Base-by-base conservation (phyloP, 2,113 vertebrate genomes). In the Mormyrus lacerda region DNA sequence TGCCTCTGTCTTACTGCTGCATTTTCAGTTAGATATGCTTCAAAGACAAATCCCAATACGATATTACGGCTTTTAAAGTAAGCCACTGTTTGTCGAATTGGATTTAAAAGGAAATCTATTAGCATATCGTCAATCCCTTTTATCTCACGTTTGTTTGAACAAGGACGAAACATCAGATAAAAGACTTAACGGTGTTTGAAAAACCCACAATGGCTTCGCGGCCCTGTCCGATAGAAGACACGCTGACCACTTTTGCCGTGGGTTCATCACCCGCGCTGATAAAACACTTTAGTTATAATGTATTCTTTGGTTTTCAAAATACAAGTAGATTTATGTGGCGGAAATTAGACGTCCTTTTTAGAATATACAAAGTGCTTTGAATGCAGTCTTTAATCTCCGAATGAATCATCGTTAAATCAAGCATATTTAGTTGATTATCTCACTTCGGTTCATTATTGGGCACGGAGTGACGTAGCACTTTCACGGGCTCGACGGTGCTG, bases 321-420 rank as follows among this genome's bases (percentile, higher is more conserved):
- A 90, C 90, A 91, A 93, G 92, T 92, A 93, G 91, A 83, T 90
- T 93, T 95, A 92, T 94, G 93, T 94, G 94, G 94, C 91, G 93
- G 93, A 95, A 95, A 96, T 96, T 93, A 95, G 93, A 94, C 92
- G 89, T 61, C 91, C 92, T 91, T 91, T 92, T 90, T 79, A 83
- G 51, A 87, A 88, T 76, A 87, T 89, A 73, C 85, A 51, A 85
- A 93, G 89, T 89, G 95, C 94, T 95, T 95, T 95, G 90, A 95
- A 92, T 89, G 92, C 92, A 86, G 93, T 95, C 95, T 96, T 96
- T 96, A 96, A 96, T 96, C 95, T 96, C 89, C 88, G 84, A 91
- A 94, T 93, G 94, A 91, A 93, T 48, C 65, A 88, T 91, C 91
- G 87, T 86, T 88, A 87, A 90, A 93, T 93, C 92, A 86, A 91